Percentiles rank a stretch among this genome's conserved stretches.
Evolutionary conservation across 2,888 invertebrate species (phyloP).

Genomic region (Bombyx huttoni): DNA sequence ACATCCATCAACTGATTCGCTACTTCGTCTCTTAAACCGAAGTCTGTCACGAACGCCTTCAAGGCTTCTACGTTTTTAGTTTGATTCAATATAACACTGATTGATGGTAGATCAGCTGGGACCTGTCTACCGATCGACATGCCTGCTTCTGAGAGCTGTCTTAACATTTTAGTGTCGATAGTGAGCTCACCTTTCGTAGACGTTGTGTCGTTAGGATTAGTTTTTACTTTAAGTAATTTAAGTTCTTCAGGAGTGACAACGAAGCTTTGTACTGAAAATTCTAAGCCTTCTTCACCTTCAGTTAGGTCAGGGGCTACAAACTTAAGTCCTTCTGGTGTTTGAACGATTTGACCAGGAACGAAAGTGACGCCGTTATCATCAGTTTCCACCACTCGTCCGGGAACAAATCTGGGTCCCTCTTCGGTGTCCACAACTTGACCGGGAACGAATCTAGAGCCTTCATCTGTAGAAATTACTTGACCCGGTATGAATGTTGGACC

Average conservation of each 20-base stretch:
- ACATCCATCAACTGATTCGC: constrained; percentile 67
- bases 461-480: constrained; percentile 78
- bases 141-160: constrained; percentile 78
- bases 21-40: constrained; percentile 64
- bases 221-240: constrained; percentile 61
- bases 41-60: constrained; percentile 62
- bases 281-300: constrained; percentile 76
- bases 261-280: constrained; percentile 81
- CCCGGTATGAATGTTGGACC: constrained; percentile 86
- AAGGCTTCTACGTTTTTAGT: constrained; percentile 62
- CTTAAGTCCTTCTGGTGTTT: constrained; percentile 78
- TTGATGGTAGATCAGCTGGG: constrained; percentile 73
- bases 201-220: constrained; percentile 62
- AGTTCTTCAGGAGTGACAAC: constrained; percentile 66
- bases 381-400: constrained; percentile 81
- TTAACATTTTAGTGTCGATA: constrained; percentile 76
- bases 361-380: constrained; percentile 80
- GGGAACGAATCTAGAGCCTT: constrained; percentile 74
- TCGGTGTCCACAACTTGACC: constrained; percentile 82
- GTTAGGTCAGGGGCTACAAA: constrained; percentile 79
- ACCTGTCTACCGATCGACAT: constrained; percentile 78
- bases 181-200: constrained; percentile 73
- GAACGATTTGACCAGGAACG: constrained; percentile 83
- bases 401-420: constrained; percentile 79
- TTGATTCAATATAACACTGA: constrained; percentile 69